Evolutionary conservation across 1,140 invertebrate species (phyloP).

Genomic region (Nilaparvata lugens): DNA sequence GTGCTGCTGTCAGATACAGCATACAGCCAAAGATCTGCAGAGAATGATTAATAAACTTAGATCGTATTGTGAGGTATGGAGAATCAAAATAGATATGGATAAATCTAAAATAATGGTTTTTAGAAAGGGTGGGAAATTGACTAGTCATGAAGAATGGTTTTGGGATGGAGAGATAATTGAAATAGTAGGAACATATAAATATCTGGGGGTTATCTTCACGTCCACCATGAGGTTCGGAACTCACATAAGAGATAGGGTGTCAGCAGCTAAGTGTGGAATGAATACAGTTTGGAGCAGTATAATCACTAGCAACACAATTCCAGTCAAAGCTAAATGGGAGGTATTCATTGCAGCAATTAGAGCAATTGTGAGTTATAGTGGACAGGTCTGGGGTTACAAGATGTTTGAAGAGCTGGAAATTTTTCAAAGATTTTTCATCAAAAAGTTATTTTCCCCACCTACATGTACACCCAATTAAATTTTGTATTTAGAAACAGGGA

Average conservation of each 20-base stretch:
- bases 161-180: too few species aligned
- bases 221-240: not conserved
- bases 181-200: not conserved
- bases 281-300: not conserved
- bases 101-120: too few species aligned
- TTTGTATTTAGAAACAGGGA: conserved; percentile 1
- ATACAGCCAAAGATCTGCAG: not conserved
- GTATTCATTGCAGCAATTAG: not conserved
- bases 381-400: not conserved
- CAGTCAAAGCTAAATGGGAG: not conserved
- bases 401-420: not conserved
- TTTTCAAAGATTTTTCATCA: not conserved
- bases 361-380: not conserved
- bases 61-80: not conserved
- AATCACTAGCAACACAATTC: not conserved
- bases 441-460: not conserved
- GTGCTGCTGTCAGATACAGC: not conserved
- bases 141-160: too few species aligned
- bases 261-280: not conserved
- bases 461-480: not conserved
- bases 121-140: too few species aligned
- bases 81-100: not conserved
- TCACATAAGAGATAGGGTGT: not conserved
- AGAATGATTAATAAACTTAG: not conserved
- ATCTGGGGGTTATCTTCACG: not conserved